Evolutionary conservation across 2,888 invertebrate species (phyloP).

Genomic region (Cephus runcator): DNA sequence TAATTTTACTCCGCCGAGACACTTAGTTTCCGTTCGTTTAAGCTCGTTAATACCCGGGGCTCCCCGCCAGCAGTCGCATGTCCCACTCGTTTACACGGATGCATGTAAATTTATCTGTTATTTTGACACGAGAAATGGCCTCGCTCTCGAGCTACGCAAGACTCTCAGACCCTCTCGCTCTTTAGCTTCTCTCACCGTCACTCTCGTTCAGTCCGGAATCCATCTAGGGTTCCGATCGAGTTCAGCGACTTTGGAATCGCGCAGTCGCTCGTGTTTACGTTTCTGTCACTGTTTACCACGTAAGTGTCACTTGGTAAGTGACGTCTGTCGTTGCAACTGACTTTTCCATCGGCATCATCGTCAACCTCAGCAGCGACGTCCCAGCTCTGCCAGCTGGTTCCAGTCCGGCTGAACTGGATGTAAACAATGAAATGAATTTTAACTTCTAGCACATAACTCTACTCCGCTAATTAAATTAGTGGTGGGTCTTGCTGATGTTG

Average conservation of each 20-base stretch:
- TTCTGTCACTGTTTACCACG: not conserved
- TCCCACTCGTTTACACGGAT: slow-evolving; percentile 57
- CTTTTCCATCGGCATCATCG: not conserved
- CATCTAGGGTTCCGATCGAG: not conserved
- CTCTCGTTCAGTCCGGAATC: not conserved
- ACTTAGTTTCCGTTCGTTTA: slow-evolving; percentile 66
- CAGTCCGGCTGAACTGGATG: not conserved
- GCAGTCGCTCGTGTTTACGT: not conserved
- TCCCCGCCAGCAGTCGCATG: slow-evolving; percentile 19
- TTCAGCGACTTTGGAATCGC: not conserved
- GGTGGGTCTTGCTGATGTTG: slow-evolving; percentile 37
- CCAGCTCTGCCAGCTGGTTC: not conserved
- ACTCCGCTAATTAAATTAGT: slow-evolving; percentile 55
- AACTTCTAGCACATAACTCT: slow-evolving; percentile 15
- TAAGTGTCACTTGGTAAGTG: not conserved
- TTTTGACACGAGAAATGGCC: slow-evolving; percentile 22
- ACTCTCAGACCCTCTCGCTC: not conserved
- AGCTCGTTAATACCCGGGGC: slow-evolving; percentile 60
- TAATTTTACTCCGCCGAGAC: slow-evolving; percentile 65
- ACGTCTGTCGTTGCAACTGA: not conserved
- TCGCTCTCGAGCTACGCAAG: slow-evolving; percentile 2
- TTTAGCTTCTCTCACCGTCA: not conserved
- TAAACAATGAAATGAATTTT: slow-evolving; percentile 16
- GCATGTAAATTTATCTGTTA: slow-evolving; percentile 57
- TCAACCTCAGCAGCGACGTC: not conserved